These are phyloP conservation scores for Amyelois transitella DNA, from an alignment of 1,140 invertebrate genomes.

Conservation along the genomic window DNA sequence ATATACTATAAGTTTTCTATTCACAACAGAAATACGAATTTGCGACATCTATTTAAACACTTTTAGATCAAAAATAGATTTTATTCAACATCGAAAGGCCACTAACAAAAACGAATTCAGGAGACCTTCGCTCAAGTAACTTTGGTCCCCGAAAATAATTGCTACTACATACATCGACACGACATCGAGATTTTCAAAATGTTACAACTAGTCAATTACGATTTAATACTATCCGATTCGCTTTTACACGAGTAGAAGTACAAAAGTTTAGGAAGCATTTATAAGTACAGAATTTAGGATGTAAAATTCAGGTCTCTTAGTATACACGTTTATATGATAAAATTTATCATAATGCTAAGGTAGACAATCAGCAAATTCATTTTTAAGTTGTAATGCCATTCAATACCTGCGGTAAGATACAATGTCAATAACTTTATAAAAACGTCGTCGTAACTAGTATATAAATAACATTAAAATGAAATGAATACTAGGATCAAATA, in stretches of 20 bases:
- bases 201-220: slow-evolving; percentile 8
- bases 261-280: background rate
- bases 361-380: background rate
- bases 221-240: background rate
- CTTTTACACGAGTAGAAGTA: background rate
- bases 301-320: background rate
- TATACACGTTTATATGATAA: background rate
- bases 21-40: slow-evolving; percentile 20
- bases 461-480: background rate
- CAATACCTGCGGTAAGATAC: background rate
- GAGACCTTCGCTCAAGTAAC: slow-evolving; percentile 11
- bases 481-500: background rate
- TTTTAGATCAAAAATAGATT: slow-evolving; percentile 24
- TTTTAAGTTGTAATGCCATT: background rate
- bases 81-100: slow-evolving; percentile 26
- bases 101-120: slow-evolving; percentile 21
- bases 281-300: background rate
- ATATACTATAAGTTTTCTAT: slow-evolving; percentile 23
- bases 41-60: slow-evolving; percentile 25
- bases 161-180: slow-evolving; percentile 26
- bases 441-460: background rate
- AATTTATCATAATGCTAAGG: background rate
- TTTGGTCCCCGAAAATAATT: slow-evolving; percentile 24
- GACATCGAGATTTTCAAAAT: slow-evolving; percentile 47
- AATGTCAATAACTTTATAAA: background rate